Evolutionary conservation across 92 coral and sea anemone species (phyloP).

Genomic region (Parazoanthus swiftii): DNA sequence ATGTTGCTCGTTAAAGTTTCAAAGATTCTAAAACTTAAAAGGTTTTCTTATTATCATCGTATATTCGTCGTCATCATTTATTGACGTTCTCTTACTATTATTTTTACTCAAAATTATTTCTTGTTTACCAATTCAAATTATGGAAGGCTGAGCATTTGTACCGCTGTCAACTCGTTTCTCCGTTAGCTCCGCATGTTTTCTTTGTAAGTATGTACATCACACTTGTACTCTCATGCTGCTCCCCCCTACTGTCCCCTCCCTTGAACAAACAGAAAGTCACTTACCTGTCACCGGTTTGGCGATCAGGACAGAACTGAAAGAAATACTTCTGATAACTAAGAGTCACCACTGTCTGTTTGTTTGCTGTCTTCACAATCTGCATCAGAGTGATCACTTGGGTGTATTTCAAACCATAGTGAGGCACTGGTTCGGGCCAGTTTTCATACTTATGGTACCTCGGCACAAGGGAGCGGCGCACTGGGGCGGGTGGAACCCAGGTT

Average conservation of each 20-base stretch:
- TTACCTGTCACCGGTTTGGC: constrained; percentile 61
- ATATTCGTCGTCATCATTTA: too few species aligned
- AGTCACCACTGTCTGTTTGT: constrained; percentile 51
- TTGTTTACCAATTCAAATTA: too few species aligned
- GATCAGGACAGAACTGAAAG: constrained; percentile 67
- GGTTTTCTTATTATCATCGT: too few species aligned
- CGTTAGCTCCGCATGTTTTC: too few species aligned
- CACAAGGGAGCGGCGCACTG: neutral
- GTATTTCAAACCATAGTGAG: constrained; percentile 26
- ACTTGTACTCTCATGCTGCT: too few species aligned
- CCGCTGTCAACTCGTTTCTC: too few species aligned
- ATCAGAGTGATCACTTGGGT: constrained; percentile 33
- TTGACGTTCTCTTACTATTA: too few species aligned
- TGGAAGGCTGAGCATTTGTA: too few species aligned
- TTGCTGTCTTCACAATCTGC: constrained; percentile 66
- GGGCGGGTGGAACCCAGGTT: constrained; percentile 44
- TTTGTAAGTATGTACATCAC: too few species aligned
- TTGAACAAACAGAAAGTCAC: neutral
- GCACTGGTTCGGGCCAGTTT: constrained; percentile 55
- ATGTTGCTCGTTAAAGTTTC: too few species aligned
- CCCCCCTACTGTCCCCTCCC: neutral
- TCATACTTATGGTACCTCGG: neutral
- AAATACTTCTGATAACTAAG: neutral
- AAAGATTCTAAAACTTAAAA: too few species aligned
- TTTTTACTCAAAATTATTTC: too few species aligned